A percentile compares a stretch with the other conserved stretches of the same genome.
phyloP scores from a whole-genome alignment of 2,113 vertebrate genomes.

The Sapajus apella region DNA sequence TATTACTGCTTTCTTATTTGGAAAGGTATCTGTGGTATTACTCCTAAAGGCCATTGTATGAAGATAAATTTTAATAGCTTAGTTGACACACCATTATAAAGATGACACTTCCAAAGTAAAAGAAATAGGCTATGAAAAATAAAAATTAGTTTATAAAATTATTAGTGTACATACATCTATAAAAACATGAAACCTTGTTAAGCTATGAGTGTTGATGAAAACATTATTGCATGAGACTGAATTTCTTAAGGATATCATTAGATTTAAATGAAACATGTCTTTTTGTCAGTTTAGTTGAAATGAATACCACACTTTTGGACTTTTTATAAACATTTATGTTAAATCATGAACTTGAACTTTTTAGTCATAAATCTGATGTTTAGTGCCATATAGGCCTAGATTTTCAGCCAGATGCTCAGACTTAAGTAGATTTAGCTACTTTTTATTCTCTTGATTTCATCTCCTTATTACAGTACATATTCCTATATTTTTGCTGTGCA shows the following conservation, averaged over 20 bases:
- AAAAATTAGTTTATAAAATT: background rate
- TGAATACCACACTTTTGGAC: background rate
- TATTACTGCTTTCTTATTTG: background rate
- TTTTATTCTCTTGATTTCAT: background rate
- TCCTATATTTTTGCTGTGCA: slow-evolving; percentile 67
- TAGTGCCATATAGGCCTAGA: background rate
- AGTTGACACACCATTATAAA: slow-evolving; percentile 12
- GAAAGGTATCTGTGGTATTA: background rate
- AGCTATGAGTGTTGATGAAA: background rate
- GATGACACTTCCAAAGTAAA: background rate
- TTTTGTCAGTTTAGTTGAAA: background rate
- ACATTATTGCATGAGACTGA: background rate
- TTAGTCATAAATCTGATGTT: background rate
- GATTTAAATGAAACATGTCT: background rate
- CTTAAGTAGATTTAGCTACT: background rate
- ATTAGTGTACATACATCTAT: background rate
- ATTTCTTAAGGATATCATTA: background rate
- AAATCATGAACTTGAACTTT: background rate
- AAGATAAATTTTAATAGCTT: background rate
- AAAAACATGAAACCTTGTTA: background rate
- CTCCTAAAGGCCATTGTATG: background rate
- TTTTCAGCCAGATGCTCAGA: background rate
- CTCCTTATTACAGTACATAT: background rate
- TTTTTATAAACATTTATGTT: background rate
- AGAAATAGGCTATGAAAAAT: background rate